Evolutionary conservation across 1,140 invertebrate species (phyloP), one percentile per base, ranked within the genome.

Genomic region (Vanessa atalanta): DNA sequence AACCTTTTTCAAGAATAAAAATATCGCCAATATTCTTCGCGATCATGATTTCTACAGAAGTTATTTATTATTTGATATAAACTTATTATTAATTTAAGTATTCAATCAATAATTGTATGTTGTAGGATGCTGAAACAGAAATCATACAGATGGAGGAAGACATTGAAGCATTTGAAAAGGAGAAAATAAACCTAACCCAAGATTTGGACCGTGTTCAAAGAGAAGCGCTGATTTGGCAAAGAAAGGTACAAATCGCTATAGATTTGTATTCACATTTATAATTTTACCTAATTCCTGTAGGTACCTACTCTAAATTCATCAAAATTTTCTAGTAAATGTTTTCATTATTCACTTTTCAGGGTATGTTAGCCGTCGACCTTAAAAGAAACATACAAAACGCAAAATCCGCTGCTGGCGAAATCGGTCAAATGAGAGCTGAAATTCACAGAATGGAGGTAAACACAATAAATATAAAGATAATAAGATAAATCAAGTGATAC

Each of bases 361-460:
- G 95, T 63, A 94, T 96, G 83, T 83, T 97, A 76, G 95, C 95
- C 4, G 93, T 94, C 53, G 96, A 97, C 83, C 94, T 95, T 0
- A 95, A 95, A 73, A 94, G 94, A 80, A 95, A 93, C 73, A 94
- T 96, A 8, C 94, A 95, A 72, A 92, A 94, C 53, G 95, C 96
- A 72, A 94, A 95, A 68, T 93, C 94, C n/a, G 89, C 93, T n/a
- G 93, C 88, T 23, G 95, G 95, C 2, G 96, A 97, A 86, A 94
- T 97, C 63, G 94, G 94, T 11, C 90, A 91, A 15, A 97, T 97
- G 96, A 96, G 95, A 87, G 93, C 92, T 65, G 97, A 97, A 93
- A 97, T 97, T 84, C 96, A 97, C 83, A 94, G 95, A 79, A 97
- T 97, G 97, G 94, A 96, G 89, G 88, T 91, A 57, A 31, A 57